Evolutionary conservation across 2,113 vertebrate genomes (phyloP), one percentile per base, ranked within the genome.

Genomic region (Hemichromis elongatus): DNA sequence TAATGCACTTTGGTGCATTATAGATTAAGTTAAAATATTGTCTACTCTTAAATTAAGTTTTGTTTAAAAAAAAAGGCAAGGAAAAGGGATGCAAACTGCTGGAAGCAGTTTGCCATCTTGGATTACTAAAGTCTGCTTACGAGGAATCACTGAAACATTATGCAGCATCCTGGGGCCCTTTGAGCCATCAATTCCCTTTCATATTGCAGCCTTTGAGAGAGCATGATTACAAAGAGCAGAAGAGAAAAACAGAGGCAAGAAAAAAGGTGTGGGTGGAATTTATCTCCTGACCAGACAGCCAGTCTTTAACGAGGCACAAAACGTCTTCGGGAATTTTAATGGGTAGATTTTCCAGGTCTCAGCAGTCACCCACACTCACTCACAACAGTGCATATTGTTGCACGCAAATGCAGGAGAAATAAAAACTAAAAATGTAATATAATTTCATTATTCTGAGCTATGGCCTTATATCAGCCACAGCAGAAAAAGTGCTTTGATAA

Each of bases 261-360:
- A 57, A 28, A 77, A 56, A 56, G 75, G 53, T 57, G 86, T 87
- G 83, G 85, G 87, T 45, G 79, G 77, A 86, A 84, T 84, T 85
- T 56, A 79, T 90, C 83, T 78, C 61, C 83, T 86, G 85, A 88
- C 84, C 84, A 92, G 86, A 87, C 84, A 86, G 84, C 79, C 30
- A 40, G 66, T 82, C 82, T 89, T 83, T 91, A 88, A 89, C 81
- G 2, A 87, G 88, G 83, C 77, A 79, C 81, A 53, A 84, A 89
- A 88, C 47, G 68, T 83, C 81, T 81, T 37, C 30, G 54, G 56
- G 80, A 47, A 78, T 82, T 91, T 91, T 81, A 94, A 88, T 92
- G 61, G 80, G 21, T 61, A 84, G 24, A 37, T 90, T 79, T 86
- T 90, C 85, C 89, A 90, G 56, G 53, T 92, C 83, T 87, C 57